Evolutionary conservation across 2,888 invertebrate species (phyloP).

Genomic region (Arctia plantaginis): DNA sequence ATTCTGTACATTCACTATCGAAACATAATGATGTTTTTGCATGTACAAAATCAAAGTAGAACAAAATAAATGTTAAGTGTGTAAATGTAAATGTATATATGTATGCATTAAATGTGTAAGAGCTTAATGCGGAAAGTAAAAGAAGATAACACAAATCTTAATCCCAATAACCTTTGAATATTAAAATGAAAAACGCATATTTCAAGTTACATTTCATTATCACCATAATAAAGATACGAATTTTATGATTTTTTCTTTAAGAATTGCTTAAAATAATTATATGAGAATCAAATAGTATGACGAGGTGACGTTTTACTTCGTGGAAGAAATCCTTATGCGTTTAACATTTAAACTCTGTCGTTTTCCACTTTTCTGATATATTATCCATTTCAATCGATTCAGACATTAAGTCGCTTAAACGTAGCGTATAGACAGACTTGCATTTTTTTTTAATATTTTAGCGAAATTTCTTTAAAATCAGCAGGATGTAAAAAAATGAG

Average conservation of each 20-base stretch:
- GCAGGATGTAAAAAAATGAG: conserved; percentile 7
- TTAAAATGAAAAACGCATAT: not conserved
- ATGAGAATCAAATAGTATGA: no score
- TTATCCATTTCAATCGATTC: not conserved
- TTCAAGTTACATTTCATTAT: not conserved
- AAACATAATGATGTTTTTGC: not conserved
- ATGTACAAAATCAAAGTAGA: not conserved
- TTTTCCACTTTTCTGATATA: not conserved
- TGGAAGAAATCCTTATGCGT: not conserved
- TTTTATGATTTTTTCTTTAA: no score
- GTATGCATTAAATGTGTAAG: no score
- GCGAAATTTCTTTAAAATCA: not conserved
- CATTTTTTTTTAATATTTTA: not conserved
- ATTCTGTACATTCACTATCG: not conserved
- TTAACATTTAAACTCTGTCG: not conserved
- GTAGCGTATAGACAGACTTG: not conserved
- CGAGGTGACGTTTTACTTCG: not conserved
- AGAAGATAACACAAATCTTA: not conserved
- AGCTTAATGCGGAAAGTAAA: not conserved
- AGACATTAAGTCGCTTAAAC: not conserved
- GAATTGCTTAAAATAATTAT: no score
- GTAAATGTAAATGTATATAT: no score
- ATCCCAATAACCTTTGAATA: not conserved
- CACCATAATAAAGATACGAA: not conserved
- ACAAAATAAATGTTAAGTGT: no score